Conservation (phyloP, 2,888 invertebrate genomes). For the Hipparchia semele region DNA sequence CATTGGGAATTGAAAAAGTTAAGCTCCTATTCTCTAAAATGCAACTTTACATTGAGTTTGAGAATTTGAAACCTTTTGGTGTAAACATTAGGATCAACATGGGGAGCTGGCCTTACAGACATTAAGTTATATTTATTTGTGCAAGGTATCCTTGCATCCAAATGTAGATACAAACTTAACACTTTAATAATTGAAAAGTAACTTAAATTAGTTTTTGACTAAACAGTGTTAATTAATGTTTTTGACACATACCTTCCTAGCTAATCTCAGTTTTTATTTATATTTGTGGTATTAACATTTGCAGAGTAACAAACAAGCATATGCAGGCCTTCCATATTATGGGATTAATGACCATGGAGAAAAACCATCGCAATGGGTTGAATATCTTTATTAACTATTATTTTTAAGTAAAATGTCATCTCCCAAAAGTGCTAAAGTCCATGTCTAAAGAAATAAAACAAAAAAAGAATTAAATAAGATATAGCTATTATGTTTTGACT, state of each 20-base stretch:
- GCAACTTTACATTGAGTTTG: no score
- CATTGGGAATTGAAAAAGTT: no score
- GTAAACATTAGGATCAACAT: no score
- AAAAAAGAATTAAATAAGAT: no score
- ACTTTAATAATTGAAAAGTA: not conserved
- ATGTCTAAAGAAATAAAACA: not conserved
- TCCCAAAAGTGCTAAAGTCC: not conserved
- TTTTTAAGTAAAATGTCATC: not conserved
- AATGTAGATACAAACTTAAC: no score
- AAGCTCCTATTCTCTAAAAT: no score
- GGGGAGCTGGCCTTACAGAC: no score
- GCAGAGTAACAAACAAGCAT: constrained; percentile 31
- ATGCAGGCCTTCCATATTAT: constrained; percentile 11
- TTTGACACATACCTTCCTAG: not conserved
- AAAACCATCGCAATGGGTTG: constrained; percentile 38
- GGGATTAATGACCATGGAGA: constrained; percentile 37
- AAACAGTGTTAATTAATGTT: not conserved
- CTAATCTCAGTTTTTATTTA: not conserved
- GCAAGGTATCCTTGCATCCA: no score
- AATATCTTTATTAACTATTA: constrained; percentile 5
- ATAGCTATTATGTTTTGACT: no score
- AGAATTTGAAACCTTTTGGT: no score
- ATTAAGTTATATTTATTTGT: no score
- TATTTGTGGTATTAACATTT: constrained; percentile 25
- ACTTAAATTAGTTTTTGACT: not conserved